Percentiles rank a stretch among this genome's conserved stretches.
Evolutionary conservation across 2,797 vertebrate species (phyloP).

Genomic region (Enteromius radiatus): DNA sequence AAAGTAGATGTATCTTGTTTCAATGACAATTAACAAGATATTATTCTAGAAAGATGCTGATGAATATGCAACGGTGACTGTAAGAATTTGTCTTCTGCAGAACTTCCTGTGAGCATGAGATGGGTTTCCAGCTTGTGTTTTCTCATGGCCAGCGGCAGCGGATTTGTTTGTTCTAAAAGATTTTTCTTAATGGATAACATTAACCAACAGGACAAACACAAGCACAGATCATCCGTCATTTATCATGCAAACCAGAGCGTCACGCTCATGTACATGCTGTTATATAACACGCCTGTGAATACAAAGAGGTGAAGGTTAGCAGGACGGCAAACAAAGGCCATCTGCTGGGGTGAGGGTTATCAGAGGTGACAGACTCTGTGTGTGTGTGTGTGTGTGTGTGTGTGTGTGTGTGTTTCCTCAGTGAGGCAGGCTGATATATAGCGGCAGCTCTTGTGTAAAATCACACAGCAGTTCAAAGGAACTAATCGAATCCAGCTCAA

Average conservation of each 20-base stretch:
- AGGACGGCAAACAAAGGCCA: constrained; percentile 34
- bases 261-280: neutral
- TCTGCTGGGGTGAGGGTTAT: constrained; percentile 21
- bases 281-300: neutral
- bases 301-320: constrained; percentile 25
- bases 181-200: neutral
- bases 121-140: neutral
- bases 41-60: neutral
- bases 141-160: neutral
- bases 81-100: neutral
- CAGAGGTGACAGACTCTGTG: constrained; percentile 4
- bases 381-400: constrained; percentile 13
- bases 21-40: neutral
- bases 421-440: constrained; percentile 16
- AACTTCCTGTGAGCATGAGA: neutral
- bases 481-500: constrained; percentile 5
- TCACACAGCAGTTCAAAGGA: constrained; percentile 36
- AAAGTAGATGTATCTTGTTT: neutral
- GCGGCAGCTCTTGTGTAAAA: constrained; percentile 45
- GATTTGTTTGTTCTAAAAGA: constrained; percentile 9
- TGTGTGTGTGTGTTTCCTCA: constrained; percentile 2
- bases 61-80: neutral
- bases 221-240: neutral
- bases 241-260: neutral
- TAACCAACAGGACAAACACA: constrained; percentile 5